Percentiles rank a stretch among this genome's conserved stretches.
Evolutionary conservation across 2,888 invertebrate species (phyloP).

Genomic region (Ecdyonurus torrentis): DNA sequence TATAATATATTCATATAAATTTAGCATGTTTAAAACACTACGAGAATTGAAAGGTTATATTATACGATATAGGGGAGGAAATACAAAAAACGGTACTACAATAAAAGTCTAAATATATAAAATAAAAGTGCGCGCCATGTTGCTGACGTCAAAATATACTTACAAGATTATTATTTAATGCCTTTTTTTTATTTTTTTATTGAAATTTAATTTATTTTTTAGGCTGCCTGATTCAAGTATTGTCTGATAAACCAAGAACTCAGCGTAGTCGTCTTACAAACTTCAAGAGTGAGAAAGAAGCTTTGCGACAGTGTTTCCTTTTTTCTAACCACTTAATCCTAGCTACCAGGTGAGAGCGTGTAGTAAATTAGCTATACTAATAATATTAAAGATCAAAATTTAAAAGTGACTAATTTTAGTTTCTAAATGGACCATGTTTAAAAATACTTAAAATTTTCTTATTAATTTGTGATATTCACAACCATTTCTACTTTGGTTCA

Average conservation of each 20-base stretch:
- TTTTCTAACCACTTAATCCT: slow-evolving; percentile 82
- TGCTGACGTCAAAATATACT: neutral
- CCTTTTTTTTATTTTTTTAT: neutral
- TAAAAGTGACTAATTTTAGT: neutral
- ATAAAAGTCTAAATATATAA: no score
- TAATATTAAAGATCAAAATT: neutral
- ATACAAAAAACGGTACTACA: no score
- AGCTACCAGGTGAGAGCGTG: slow-evolving; percentile 54
- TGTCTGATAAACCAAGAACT: slow-evolving; percentile 38
- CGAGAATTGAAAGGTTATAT: no score
- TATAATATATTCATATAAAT: no score
- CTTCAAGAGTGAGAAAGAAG: slow-evolving; percentile 49
- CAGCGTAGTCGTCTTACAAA: slow-evolving; percentile 38
- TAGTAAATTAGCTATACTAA: neutral
- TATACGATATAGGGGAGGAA: no score
- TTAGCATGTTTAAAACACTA: no score
- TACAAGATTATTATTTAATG: neutral
- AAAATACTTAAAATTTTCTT: neutral
- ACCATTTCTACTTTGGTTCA: no score
- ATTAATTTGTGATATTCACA: neutral
- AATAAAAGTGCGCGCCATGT: no score
- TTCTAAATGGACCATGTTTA: neutral
- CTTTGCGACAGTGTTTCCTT: slow-evolving; percentile 66
- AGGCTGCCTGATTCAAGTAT: slow-evolving; percentile 63
- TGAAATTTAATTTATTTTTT: slow-evolving; percentile 13